Evolutionary conservation across 2,113 vertebrate genomes (phyloP).

Genomic region (Xyliphius kryptos): DNA sequence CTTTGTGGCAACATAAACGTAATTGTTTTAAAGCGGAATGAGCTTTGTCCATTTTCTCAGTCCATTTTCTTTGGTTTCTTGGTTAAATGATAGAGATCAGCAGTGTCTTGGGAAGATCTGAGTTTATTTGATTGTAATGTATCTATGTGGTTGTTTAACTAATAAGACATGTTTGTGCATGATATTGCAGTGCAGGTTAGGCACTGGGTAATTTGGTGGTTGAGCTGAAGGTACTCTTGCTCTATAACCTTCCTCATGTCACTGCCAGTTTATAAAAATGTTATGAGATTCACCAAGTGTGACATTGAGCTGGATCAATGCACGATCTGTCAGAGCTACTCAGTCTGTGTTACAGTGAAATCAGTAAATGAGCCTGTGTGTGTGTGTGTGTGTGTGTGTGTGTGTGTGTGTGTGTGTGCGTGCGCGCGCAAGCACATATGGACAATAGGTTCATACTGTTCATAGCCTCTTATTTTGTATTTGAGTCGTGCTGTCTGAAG

Average conservation of each 20-base stretch:
- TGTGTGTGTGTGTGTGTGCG: not conserved
- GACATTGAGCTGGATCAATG: conserved; percentile 8
- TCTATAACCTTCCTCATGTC: conserved; percentile 2
- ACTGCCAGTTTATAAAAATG: conserved; percentile 13
- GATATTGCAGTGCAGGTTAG: not conserved
- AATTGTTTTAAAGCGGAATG: no score
- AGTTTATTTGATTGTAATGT: not conserved
- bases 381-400: conserved; percentile 1
- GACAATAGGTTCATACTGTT: no score
- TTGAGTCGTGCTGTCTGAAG: no score
- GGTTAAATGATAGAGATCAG: no score
- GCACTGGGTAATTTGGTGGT: not conserved
- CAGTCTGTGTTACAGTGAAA: not conserved
- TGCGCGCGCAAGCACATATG: no score
- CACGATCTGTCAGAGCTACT: conserved; percentile 1
- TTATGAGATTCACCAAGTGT: conserved; percentile 12
- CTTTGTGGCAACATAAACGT: no score
- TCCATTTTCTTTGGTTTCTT: no score
- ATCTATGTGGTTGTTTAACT: not conserved
- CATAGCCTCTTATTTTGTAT: no score
- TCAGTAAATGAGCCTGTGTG: not conserved
- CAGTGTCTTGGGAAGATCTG: not conserved
- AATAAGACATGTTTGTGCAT: not conserved
- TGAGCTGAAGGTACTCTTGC: not conserved
- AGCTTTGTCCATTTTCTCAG: no score